Base-by-base conservation (phyloP, 2,797 vertebrate genomes). In the Melanotaenia boesemani region DNA sequence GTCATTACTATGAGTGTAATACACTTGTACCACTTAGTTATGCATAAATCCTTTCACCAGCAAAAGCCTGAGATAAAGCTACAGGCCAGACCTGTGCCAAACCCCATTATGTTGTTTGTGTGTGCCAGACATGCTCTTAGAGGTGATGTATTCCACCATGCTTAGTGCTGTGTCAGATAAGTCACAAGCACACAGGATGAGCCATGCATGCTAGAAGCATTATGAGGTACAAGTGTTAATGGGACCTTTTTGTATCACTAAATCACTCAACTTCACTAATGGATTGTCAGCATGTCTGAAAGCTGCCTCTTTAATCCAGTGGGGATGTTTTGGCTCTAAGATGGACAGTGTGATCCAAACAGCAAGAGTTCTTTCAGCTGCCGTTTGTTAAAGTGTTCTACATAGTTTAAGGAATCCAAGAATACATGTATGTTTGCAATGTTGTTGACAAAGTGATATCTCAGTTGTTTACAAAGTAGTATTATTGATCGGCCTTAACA, bases 281-380 rank as follows among this genome's bases (percentile, higher is more conserved):
- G 91, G 88, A 85, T 84, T 88, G 74, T 76, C 85, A 81, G 77
- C 77, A 85, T 85, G 82, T 89, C 88, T 89, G 82, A 87, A 91
- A 91, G 91, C 88, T 86, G 77, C 56, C 62, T 84, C 73, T 85
- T 89, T 88, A 94, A 93, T 92, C 91, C 82, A 81, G 44, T 34
- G 32, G 70, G 65, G 62, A 88, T 92, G 67, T 86, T 90, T 86
- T 90, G 90, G 87, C 87, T 84, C 76, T 37, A 66, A 71, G 63
- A 70, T 67, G 46, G 64, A 59, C 52, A 34, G 65, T 76, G 63
- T 62, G 58, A 71, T 88, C 84, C 80, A 88, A 87, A 85, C 67
- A 56, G 72, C 57, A 81, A 74, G 56, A 58, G 41, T 76, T 76
- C 58, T 67, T 36, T 84, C 82, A 81, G 70, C 79, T 86, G 83